These are phyloP conservation scores for Amphiprion percula DNA, from an alignment of 2,113 vertebrate species.

Conservation along the genomic window DNA sequence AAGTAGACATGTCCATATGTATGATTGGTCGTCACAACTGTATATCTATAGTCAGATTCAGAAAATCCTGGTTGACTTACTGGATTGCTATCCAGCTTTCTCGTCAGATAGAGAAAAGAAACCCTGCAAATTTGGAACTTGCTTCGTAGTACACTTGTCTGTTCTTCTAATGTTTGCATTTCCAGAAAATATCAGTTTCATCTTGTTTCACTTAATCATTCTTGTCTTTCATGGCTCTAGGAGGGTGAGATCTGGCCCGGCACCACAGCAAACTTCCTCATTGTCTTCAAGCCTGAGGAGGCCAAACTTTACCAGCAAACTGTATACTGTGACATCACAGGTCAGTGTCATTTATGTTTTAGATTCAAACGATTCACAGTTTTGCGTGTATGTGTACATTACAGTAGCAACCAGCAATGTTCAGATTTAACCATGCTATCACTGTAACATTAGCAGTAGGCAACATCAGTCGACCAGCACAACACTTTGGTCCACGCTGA, in stretches of 20 bases:
- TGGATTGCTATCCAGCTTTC: too few species aligned
- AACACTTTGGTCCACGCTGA: too few species aligned
- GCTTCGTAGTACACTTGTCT: too few species aligned
- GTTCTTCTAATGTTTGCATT: background rate
- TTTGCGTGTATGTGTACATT: background rate
- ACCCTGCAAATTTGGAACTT: too few species aligned
- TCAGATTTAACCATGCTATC: background rate
- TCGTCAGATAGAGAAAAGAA: too few species aligned
- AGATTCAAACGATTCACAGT: background rate
- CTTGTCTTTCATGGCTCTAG: slow-evolving; percentile 70
- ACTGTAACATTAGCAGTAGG: too few species aligned
- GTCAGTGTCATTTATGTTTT: slow-evolving; percentile 57
- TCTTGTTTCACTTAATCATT: background rate
- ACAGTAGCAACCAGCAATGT: background rate
- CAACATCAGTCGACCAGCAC: too few species aligned
- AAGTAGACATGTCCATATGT: too few species aligned
- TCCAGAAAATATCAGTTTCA: background rate
- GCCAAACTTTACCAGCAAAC: slow-evolving; percentile 85
- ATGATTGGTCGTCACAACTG: too few species aligned
- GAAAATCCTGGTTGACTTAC: too few species aligned
- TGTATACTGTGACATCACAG: slow-evolving; percentile 90
- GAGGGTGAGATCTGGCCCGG: slow-evolving; percentile 90
- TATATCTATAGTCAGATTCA: too few species aligned
- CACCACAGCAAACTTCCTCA: slow-evolving; percentile 80
- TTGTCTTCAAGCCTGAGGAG: slow-evolving; percentile 88